A percentile compares a stretch with the other conserved stretches of the same genome.
These are phyloP conservation scores for Tachina grossa DNA, from an alignment of 2,888 invertebrate species.

Conservation along the genomic window DNA sequence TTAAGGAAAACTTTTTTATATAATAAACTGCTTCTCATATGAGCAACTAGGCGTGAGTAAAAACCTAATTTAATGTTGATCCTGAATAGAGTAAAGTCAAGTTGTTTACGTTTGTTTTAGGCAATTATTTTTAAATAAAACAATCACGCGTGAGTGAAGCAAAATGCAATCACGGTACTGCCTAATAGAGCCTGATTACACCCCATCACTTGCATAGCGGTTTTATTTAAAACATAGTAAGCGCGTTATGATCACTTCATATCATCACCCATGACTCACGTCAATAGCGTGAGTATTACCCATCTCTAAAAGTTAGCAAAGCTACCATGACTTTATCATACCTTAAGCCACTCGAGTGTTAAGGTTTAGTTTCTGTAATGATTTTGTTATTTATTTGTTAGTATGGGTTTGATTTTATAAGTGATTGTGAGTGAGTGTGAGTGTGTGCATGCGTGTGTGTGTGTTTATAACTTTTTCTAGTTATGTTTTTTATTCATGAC, in stretches of 20 bases:
- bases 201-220: too few relatives aligned
- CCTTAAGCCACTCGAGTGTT: conserved; percentile 71
- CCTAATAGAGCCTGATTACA: too few relatives aligned
- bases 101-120: too few relatives aligned
- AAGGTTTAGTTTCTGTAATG: conserved; percentile 67
- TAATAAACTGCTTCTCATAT: too few relatives aligned
- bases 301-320: conserved; percentile 33
- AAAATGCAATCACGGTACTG: neutral
- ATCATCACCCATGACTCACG: neutral
- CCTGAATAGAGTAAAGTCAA: too few relatives aligned
- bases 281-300: neutral
- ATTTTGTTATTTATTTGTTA: conserved; percentile 27
- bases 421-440: neutral
- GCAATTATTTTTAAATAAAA: too few relatives aligned
- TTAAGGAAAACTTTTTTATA: too few relatives aligned
- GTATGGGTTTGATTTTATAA: neutral
- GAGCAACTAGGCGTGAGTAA: too few relatives aligned
- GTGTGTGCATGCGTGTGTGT: conserved; percentile 2
- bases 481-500: conserved; percentile 40
- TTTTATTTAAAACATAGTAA: too few relatives aligned
- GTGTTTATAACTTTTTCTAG: conserved; percentile 27
- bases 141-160: neutral
- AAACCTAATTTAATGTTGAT: too few relatives aligned
- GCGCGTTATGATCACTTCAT: too few relatives aligned
- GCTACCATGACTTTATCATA: conserved; percentile 68